Conservation (phyloP, 2,888 invertebrate genomes). For the Lasioglossum marginatum region DNA sequence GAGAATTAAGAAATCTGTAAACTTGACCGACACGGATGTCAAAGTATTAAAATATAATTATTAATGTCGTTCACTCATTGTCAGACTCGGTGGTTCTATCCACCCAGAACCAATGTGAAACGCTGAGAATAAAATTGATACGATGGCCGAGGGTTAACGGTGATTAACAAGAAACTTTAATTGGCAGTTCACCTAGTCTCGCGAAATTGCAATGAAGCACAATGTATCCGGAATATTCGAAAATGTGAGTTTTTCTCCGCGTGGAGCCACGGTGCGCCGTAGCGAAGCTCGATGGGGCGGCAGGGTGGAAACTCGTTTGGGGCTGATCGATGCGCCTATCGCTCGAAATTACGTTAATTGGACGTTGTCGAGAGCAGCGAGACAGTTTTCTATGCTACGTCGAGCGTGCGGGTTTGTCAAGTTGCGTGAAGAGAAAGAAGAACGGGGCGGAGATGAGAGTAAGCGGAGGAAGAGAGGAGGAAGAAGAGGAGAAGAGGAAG, state of each 20-base stretch:
- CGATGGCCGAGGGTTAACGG: no score
- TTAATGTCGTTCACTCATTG: background rate
- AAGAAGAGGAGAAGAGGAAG: background rate
- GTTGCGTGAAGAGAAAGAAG: slow-evolving; percentile 44
- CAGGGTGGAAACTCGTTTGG: slow-evolving; percentile 53
- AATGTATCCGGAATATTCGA: background rate
- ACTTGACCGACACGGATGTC: background rate
- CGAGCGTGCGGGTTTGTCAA: slow-evolving; percentile 61
- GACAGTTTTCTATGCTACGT: slow-evolving; percentile 74
- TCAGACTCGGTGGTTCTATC: background rate
- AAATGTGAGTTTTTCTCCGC: background rate
- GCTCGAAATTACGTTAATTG: slow-evolving; percentile 78
- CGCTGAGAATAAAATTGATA: background rate
- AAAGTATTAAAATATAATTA: background rate
- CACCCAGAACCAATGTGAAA: background rate
- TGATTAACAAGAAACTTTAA: background rate
- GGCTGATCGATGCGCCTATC: slow-evolving; percentile 74
- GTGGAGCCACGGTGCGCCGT: background rate
- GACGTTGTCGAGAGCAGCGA: slow-evolving; percentile 76
- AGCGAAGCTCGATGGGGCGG: slow-evolving; percentile 30
- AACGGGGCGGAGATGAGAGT: background rate
- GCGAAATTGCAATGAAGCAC: background rate
- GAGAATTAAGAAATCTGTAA: background rate
- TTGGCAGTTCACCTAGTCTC: background rate
- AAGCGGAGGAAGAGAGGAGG: background rate